A percentile compares a stretch with the other conserved stretches of the same genome.
phyloP scores from a whole-genome alignment of 2,113 vertebrate genomes.

The Geococcyx californianus region DNA sequence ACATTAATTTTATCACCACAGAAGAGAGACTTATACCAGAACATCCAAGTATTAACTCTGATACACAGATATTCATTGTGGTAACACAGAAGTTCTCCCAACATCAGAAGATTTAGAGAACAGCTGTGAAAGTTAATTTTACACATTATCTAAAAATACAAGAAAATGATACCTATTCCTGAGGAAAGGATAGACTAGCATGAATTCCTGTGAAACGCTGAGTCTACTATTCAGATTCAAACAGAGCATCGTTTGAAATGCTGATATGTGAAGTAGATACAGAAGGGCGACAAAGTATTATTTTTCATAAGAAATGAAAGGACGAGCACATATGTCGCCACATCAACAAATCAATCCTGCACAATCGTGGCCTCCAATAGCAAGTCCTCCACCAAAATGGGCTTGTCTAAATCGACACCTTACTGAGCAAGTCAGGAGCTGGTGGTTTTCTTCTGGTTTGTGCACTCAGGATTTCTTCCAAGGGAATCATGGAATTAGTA shows the following conservation, averaged over 20 bases:
- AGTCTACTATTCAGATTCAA: background rate
- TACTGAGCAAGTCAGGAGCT: background rate
- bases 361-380: background rate
- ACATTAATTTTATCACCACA: slow-evolving; percentile 53
- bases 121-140: slow-evolving; percentile 26
- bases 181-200: background rate
- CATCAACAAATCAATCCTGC: background rate
- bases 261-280: background rate
- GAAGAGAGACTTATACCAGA: background rate
- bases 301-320: background rate
- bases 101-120: slow-evolving; percentile 1
- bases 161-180: background rate
- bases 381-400: background rate
- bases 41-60: slow-evolving; percentile 6
- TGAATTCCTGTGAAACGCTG: background rate
- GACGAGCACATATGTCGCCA: background rate
- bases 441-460: too few species aligned
- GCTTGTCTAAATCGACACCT: background rate
- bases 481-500: background rate
- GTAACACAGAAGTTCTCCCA: background rate
- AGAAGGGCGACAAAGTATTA: background rate
- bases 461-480: background rate
- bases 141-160: background rate
- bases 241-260: background rate
- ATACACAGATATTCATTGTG: slow-evolving; percentile 1